These are phyloP conservation scores for Antheraea yamamai DNA, from an alignment of 2,888 invertebrate genomes.

Conservation along the genomic window DNA sequence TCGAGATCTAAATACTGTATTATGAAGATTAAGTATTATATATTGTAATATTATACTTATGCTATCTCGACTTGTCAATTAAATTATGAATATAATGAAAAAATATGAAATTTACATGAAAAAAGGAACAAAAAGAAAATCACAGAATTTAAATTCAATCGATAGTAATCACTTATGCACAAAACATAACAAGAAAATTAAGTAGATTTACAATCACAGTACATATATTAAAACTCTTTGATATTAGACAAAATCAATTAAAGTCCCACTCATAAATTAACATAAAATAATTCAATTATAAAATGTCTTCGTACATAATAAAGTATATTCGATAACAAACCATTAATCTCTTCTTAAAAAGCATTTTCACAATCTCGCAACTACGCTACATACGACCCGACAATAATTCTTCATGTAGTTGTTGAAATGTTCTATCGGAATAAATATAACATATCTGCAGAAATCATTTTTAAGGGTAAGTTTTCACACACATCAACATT, in stretches of 20 bases:
- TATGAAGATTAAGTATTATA: not conserved
- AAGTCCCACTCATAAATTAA: slow-evolving; percentile 1
- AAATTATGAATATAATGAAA: not conserved
- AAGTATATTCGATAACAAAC: not conserved
- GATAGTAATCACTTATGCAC: not conserved
- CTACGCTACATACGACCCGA: not conserved
- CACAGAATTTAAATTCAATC: not conserved
- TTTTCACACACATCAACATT: not conserved
- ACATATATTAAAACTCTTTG: not conserved
- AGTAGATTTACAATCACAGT: slow-evolving; percentile 4
- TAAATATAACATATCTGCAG: not conserved
- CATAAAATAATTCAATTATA: not conserved
- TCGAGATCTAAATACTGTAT: not conserved
- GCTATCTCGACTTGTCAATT: not conserved
- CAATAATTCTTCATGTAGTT: not conserved
- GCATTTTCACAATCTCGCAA: not conserved
- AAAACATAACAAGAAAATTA: slow-evolving; percentile 2
- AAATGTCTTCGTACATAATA: not conserved
- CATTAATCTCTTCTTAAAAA: not conserved
- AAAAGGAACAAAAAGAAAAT: not conserved
- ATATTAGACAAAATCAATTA: not conserved
- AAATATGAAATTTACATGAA: not conserved
- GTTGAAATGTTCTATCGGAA: not conserved
- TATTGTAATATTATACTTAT: not conserved
- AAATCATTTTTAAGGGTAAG: not conserved